A percentile compares a stretch with the other conserved stretches of the same genome.
phyloP scores from a whole-genome alignment of 2,797 vertebrate genomes.

The Notamacropus eugenii region DNA sequence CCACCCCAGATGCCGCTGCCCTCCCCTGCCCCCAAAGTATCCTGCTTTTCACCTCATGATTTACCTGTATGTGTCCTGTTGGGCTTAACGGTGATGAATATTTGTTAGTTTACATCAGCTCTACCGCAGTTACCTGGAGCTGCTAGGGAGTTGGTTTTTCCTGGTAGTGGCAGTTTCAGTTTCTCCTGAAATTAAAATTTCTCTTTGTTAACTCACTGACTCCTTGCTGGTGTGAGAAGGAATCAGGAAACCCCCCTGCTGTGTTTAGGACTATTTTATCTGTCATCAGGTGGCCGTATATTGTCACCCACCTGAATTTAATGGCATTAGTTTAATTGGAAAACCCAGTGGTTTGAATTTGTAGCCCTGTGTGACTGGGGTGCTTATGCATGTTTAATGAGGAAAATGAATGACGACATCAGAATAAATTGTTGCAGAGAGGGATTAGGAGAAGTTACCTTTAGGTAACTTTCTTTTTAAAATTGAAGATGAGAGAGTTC shows the following conservation, averaged over 20 bases:
- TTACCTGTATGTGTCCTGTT: background rate
- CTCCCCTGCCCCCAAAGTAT: background rate
- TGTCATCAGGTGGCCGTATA: constrained; percentile 51
- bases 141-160: background rate
- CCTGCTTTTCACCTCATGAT: background rate
- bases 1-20: too few species aligned
- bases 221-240: background rate
- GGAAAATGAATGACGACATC: constrained; percentile 79
- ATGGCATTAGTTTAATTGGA: constrained; percentile 78
- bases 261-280: background rate
- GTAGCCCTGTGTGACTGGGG: constrained; percentile 69
- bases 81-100: background rate
- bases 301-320: constrained; percentile 68
- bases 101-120: background rate
- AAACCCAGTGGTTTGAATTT: constrained; percentile 68
- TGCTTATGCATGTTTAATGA: constrained; percentile 76
- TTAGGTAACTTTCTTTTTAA: background rate
- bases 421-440: background rate
- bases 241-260: background rate
- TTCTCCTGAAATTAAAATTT: background rate
- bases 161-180: background rate
- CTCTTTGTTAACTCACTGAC: background rate
- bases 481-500: background rate
- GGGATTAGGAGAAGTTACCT: background rate
- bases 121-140: background rate